Conservation (phyloP, 2,113 vertebrate species). For the Carettochelys insculpta region DNA sequence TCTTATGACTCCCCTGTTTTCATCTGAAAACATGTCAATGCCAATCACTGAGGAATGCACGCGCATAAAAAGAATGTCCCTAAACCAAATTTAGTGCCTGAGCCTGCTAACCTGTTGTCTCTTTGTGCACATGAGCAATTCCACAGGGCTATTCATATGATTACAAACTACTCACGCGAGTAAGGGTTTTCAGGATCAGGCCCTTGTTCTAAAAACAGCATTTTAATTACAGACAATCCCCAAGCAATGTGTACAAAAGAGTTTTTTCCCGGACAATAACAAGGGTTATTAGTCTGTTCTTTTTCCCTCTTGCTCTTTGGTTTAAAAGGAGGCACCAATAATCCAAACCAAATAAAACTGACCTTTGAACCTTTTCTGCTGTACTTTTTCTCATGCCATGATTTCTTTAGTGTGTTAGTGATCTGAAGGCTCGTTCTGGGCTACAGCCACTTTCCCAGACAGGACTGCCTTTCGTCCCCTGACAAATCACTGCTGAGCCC, state of each 20-base stretch:
- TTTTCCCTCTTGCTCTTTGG: constrained; percentile 76
- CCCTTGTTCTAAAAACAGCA: constrained; percentile 75
- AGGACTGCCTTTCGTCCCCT: constrained; percentile 90
- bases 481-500: constrained; percentile 94
- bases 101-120: constrained; percentile 54
- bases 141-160: constrained; percentile 57
- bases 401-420: constrained; percentile 88
- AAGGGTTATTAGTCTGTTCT: constrained; percentile 89
- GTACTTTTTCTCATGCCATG: constrained; percentile 94
- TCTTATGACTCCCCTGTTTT: not conserved
- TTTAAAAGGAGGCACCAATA: constrained; percentile 89
- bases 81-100: not conserved
- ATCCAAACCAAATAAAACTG: constrained; percentile 93
- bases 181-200: constrained; percentile 70
- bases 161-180: constrained; percentile 59
- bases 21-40: not conserved
- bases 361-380: constrained; percentile 96
- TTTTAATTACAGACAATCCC: constrained; percentile 87
- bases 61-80: constrained; percentile 14
- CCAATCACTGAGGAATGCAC: not conserved
- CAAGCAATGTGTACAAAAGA: constrained; percentile 82
- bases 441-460: constrained; percentile 85
- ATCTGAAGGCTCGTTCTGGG: constrained; percentile 89
- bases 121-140: constrained; percentile 58
- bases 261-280: constrained; percentile 79